Percentiles rank a stretch among this genome's conserved stretches.
Conservation (phyloP, 2,797 vertebrate species). For the Hippocampus kuda region DNA sequence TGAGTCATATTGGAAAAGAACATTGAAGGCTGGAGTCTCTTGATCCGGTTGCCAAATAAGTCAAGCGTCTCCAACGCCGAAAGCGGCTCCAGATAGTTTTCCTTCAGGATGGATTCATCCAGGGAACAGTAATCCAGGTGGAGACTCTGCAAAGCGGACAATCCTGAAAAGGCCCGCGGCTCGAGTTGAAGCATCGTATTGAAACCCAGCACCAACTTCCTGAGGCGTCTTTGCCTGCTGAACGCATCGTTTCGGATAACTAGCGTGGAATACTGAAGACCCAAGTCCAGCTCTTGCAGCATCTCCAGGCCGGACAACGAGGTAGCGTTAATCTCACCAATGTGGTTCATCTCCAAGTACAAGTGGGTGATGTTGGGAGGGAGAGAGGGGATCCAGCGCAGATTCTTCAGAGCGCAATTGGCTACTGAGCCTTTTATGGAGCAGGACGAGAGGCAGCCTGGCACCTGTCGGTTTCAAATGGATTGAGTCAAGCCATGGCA, state of each 20-base stretch:
- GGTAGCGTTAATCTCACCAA: slow-evolving; percentile 50
- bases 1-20: slow-evolving; percentile 65
- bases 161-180: slow-evolving; percentile 62
- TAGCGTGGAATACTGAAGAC: slow-evolving; percentile 44
- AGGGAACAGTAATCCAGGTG: slow-evolving; percentile 57
- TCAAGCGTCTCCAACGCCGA: slow-evolving; percentile 62
- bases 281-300: slow-evolving; percentile 60
- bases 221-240: slow-evolving; percentile 60
- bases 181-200: slow-evolving; percentile 56
- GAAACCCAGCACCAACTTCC: slow-evolving; percentile 54
- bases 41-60: slow-evolving; percentile 64
- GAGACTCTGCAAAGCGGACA: slow-evolving; percentile 57
- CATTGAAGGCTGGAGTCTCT: slow-evolving; percentile 57
- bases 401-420: slow-evolving; percentile 38
- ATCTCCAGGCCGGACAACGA: slow-evolving; percentile 64
- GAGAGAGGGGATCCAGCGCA: slow-evolving; percentile 62
- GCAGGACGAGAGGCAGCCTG: slow-evolving; percentile 35
- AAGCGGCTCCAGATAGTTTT: slow-evolving; percentile 66
- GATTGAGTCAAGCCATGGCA: background rate
- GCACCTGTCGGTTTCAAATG: slow-evolving; percentile 22
- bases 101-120: slow-evolving; percentile 56
- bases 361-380: slow-evolving; percentile 57
- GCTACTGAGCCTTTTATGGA: slow-evolving; percentile 35
- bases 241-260: slow-evolving; percentile 64
- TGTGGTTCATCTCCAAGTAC: slow-evolving; percentile 61